A percentile compares a stretch with the other conserved stretches of the same genome.
Evolutionary conservation across 92 coral and sea anemone species (phyloP).

Genomic region (Scolanthus callimorphus): DNA sequence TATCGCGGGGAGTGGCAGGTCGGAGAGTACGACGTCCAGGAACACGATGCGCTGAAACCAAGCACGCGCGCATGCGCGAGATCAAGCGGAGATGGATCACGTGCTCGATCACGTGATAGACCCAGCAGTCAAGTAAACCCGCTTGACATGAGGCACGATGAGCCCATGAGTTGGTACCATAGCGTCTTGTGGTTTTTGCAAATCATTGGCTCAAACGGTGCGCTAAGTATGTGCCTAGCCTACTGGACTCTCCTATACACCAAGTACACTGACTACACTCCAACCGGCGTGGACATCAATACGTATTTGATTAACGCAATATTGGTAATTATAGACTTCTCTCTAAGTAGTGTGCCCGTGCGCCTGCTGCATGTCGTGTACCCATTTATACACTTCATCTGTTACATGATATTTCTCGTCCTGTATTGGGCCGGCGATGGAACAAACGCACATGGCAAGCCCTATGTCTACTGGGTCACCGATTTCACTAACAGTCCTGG

Average conservation of each 20-base stretch:
- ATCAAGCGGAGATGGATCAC: conserved; percentile 27
- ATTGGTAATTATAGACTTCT: conserved; percentile 49
- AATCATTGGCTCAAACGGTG: conserved; percentile 69
- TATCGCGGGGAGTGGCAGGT: conserved; percentile 67
- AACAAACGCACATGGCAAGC: conserved; percentile 24
- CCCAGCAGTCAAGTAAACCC: conserved; percentile 46
- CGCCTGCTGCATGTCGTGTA: conserved; percentile 67
- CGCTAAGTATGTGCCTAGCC: conserved; percentile 31
- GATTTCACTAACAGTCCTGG: conserved; percentile 65
- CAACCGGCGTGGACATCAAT: conserved; percentile 56
- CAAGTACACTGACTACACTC: conserved; percentile 3
- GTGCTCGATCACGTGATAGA: conserved; percentile 25
- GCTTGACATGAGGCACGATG: conserved; percentile 55
- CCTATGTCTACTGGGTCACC: conserved; percentile 53
- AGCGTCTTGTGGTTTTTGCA: conserved; percentile 66
- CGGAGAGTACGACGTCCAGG: conserved; percentile 79
- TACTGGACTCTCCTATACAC: conserved; percentile 32
- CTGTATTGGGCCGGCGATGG: conserved; percentile 76
- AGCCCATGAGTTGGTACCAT: conserved; percentile 64
- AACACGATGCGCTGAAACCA: conserved; percentile 39
- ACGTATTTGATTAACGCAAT: conserved; percentile 51
- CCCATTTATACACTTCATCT: conserved; percentile 50
- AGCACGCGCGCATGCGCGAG: conserved; percentile 42
- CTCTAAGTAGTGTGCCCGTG: conserved; percentile 66
- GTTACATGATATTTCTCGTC: conserved; percentile 57